Base-by-base conservation (phyloP, 2,113 vertebrate species). In the Chloroceryle aenea region DNA sequence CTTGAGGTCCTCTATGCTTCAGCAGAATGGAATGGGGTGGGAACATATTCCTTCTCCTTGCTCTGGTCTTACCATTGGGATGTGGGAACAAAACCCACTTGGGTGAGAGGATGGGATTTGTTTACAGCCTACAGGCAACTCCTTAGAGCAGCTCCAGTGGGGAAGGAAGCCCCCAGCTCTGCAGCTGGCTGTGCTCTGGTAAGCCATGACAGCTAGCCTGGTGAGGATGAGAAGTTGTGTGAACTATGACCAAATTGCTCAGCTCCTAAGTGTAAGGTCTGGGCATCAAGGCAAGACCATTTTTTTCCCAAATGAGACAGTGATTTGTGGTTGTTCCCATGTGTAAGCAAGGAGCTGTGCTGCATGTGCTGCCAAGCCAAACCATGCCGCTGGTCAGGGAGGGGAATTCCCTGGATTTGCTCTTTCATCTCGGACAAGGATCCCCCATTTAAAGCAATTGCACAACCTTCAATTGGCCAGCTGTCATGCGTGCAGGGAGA, bases 371-470 rank as follows among this genome's bases (percentile, higher is more conserved):
- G 76, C 63, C 48, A 40, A 95, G 36, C 36, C 38, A 87, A 91
- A 48, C 47, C 47, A 36, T 75, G 61, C 55, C 38, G 56, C 53
- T 0, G 19, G 55, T 43, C 73, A 85, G 85, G 81, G 61, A 88
- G 61, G 92, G 80, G 92, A 90, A 91, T 95, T 83, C 95, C 94
- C 79, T 66, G 52, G 77, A 21, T 94, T 84, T 87, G 71, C 95
- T 77, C 67, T 40, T 75, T 89, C 59, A 43, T 92, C 84, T 63
- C 85, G 21, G 80, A 79, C 63, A 68, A 93, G 88, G 92, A 81
- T 15, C 1, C 1, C 0, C 5, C 0, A 4, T 61, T 62, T 61
- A 71, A 52, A 79, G 79, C n/a, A 4, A 13, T 89, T 4, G 2
- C 75, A 9, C 61, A 52, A 40, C 50, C 67, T 2, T 1, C 29